These are phyloP conservation scores for Rhinoraja longicauda DNA, from an alignment of 2,797 vertebrate genomes.

Conservation along the genomic window DNA sequence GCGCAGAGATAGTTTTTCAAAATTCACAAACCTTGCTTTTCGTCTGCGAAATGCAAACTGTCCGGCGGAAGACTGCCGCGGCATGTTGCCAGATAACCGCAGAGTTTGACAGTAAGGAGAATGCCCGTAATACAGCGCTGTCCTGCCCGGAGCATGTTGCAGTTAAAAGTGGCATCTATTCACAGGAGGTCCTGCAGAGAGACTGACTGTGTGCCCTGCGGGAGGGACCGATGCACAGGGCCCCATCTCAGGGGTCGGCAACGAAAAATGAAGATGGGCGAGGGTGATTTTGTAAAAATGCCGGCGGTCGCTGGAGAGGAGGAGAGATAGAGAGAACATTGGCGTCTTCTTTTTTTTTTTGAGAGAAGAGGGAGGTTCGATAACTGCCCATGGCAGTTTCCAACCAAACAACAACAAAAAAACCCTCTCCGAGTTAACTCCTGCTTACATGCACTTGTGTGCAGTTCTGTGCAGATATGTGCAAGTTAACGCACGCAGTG, in stretches of 20 bases:
- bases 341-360: slow-evolving; percentile 54
- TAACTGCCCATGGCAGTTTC: slow-evolving; percentile 30
- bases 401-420: slow-evolving; percentile 1
- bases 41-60: slow-evolving; percentile 60
- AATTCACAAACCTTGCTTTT: slow-evolving; percentile 75
- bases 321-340: slow-evolving; percentile 51
- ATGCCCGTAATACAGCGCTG: slow-evolving; percentile 56
- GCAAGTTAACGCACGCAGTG: slow-evolving; percentile 20
- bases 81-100: slow-evolving; percentile 61
- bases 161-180: slow-evolving; percentile 48
- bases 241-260: background rate
- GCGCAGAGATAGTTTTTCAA: background rate
- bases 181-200: slow-evolving; percentile 47
- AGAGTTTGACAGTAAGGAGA: slow-evolving; percentile 60
- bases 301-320: slow-evolving; percentile 50
- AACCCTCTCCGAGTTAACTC: background rate
- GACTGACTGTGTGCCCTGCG: slow-evolving; percentile 46
- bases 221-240: background rate
- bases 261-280: background rate
- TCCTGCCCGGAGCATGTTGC: slow-evolving; percentile 75
- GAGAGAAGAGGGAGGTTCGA: slow-evolving; percentile 40
- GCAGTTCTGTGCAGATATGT: background rate
- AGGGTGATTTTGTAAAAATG: slow-evolving; percentile 41
- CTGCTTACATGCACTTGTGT: background rate
- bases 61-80: slow-evolving; percentile 55